Evolutionary conservation across 2,888 invertebrate genomes (phyloP).

Genomic region (Gisinianus flammeolus): DNA sequence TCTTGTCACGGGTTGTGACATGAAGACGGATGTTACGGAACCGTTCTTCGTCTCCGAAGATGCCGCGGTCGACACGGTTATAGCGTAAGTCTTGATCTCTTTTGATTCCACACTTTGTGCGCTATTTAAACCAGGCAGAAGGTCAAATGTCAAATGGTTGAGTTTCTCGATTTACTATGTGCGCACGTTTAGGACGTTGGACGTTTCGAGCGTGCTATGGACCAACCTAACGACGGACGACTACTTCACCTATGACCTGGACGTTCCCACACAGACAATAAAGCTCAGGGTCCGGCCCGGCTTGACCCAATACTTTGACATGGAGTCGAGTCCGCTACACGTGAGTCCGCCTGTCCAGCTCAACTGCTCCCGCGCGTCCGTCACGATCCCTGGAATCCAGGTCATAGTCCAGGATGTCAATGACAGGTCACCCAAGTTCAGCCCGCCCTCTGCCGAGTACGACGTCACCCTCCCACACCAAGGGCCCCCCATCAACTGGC

Average conservation of each 20-base stretch:
- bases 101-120: too few species aligned
- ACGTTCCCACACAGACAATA: neutral
- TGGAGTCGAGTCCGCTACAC: neutral
- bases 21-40: too few species aligned
- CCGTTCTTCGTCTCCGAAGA: too few species aligned
- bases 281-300: neutral
- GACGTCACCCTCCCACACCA: neutral
- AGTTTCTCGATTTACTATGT: too few species aligned
- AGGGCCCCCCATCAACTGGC: neutral
- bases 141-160: too few species aligned
- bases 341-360: neutral
- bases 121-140: too few species aligned
- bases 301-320: neutral
- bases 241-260: neutral
- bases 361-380: neutral
- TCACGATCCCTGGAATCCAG: neutral
- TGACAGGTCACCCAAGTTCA: neutral
- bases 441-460: neutral
- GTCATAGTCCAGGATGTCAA: neutral
- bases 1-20: too few species aligned
- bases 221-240: neutral
- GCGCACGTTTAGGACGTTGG: too few species aligned
- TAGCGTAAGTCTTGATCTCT: too few species aligned
- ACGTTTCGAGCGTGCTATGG: too few species aligned
- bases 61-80: too few species aligned